These are phyloP conservation scores for Diphyllodes magnificus DNA, from an alignment of 2,113 vertebrate genomes.

Conservation along the genomic window DNA sequence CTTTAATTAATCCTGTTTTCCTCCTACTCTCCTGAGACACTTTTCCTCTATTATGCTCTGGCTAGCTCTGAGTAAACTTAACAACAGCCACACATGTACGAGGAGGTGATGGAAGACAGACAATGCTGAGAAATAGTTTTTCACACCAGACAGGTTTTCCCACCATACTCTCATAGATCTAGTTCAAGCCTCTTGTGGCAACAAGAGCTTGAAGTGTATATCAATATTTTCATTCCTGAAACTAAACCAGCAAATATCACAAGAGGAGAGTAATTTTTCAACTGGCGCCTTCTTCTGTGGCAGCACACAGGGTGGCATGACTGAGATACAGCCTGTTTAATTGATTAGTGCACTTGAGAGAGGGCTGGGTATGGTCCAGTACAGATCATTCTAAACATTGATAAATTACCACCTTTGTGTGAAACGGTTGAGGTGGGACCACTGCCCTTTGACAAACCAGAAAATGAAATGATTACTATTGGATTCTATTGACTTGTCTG, in stretches of 20 bases:
- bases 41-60: not conserved
- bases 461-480: constrained; percentile 95
- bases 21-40: not conserved
- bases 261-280: constrained; percentile 50
- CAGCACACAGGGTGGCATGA: constrained; percentile 14
- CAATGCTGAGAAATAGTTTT: not conserved
- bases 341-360: constrained; percentile 75
- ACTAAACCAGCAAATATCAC: constrained; percentile 52
- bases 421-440: constrained; percentile 84
- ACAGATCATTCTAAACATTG: constrained; percentile 76
- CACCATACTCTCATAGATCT: not conserved
- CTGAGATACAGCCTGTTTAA: constrained; percentile 46
- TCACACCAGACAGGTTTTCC: constrained; percentile 1
- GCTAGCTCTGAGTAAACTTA: not conserved
- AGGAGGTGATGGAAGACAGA: not conserved
- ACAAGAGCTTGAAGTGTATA: not conserved
- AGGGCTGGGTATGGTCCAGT: constrained; percentile 56
- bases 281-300: constrained; percentile 23
- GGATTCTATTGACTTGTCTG: constrained; percentile 88
- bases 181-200: not conserved
- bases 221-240: constrained; percentile 48
- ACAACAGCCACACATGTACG: not conserved
- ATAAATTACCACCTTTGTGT: constrained; percentile 88
- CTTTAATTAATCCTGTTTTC: not conserved
- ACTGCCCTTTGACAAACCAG: constrained; percentile 89